Evolutionary conservation across 92 coral and sea anemone species (phyloP), one percentile per base, ranked within the genome.

Genomic region (Paragorgia papillata): DNA sequence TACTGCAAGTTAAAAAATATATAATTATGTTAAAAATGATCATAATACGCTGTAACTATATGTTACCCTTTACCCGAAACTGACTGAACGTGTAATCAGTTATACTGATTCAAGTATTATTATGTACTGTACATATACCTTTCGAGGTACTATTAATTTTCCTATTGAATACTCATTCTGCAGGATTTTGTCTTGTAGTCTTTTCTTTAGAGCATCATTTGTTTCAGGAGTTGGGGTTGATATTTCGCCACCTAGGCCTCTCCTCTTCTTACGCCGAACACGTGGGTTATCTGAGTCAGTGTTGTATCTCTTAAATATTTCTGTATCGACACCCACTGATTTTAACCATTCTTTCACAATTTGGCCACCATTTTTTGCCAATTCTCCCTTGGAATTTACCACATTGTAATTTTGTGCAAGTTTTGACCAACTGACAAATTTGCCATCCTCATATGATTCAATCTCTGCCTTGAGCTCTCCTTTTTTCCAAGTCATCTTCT

Each of bases 401-500:
- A 79, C 24, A 40, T 26, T 79, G 24, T 79, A 46, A 17, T 63
- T 56, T 48, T 25, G 57, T 32, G 83, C 83, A 27, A 79, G 83
- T 25, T 54, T 48, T 32, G 49, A 61, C 85, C 79, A 80, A 54
- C 69, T 80, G 14, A 79, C 65, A 39, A 22, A 46, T 49, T 24
- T 14, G 9, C 64, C 76, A 50, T 79, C 83, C 28, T 64, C 76
- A 27, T 79, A 65, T 57, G 56, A 37, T 44, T 65, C 83, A 2
- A 79, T 63, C 56, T 79, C 83, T 22, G 50, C 35, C 53, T 51
- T 79, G 58, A 51, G 58, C 26, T 19, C 58, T 22, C n/a, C n/a
- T n/a, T n/a, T n/a, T n/a, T n/a, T 51, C 82, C 82, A 37, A 60
- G 49, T 20, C 50, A 18, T 62, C 56, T 24, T 62, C 57, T 41